Evolutionary conservation across 23 tunicate genomes (phyloP), one percentile per base, ranked within the genome.

Genomic region (Oikopleura albicans): DNA sequence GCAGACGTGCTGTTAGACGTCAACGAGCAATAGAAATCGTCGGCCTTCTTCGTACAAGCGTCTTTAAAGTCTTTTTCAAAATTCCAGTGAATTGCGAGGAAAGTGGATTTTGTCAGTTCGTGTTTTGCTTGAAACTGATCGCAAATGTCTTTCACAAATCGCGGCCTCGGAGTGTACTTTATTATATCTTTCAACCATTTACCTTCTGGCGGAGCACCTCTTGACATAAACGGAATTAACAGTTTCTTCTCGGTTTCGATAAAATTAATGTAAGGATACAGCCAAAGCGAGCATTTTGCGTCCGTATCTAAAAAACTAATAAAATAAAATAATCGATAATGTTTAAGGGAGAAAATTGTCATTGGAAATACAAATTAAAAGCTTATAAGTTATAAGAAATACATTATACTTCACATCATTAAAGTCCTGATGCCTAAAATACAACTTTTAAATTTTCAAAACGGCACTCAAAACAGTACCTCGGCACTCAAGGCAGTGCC

Each of bases 211-310:
- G 79, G 79, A 2, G 79, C 28, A 2, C 34, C 79, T 16, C 79
- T 34, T 34, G 79, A 2, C 79, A 71, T 12, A 29, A 71, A 71
- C 37, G 79, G 79, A 31, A 71, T 71, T 16, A 71, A 29, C 36
- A 71, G 79, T 71, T 71, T 71, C 37, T 71, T 71, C 37, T 71
- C 79, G 37, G 34, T 71, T 29, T 71, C 79, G 2, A 71, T 71
- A 71, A 71, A 71, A 31, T 71, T 71, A 31, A 71, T 71, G 79
- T 71, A 71, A 12, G 79, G 79, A 71, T 71, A 71, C 4, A 71
- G 37, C 79, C 79, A 71, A 34, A 71, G 35, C 37, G 79, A 12
- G 37, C 79, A 71, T 29, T 16, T 71, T 2, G 63, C 63, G 16
- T 49, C 63, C 63, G 63, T 49, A 49, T 49, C 63, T 49, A 49